phyloP scores from a whole-genome alignment of 2,797 vertebrate species.

The Cirrhinus molitorella region DNA sequence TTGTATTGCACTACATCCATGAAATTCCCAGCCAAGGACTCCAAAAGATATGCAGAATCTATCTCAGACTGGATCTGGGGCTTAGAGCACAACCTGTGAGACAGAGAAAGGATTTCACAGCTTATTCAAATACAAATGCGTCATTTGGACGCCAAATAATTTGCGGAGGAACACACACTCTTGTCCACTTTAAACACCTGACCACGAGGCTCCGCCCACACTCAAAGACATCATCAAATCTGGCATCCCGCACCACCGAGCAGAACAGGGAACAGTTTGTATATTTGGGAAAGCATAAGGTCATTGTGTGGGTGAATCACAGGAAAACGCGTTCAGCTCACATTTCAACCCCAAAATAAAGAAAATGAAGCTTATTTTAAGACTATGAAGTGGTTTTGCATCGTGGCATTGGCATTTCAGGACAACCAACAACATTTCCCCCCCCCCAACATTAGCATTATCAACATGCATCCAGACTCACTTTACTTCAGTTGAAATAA shows the following conservation, averaged over 20 bases:
- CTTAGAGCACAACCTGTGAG: slow-evolving; percentile 75
- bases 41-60: slow-evolving; percentile 79
- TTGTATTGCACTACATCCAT: slow-evolving; percentile 79
- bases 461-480: not conserved
- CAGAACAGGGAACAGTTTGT: not conserved
- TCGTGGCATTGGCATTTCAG: not conserved
- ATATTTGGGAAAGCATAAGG: not conserved
- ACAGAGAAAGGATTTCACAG: not conserved
- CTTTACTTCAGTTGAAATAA: not conserved
- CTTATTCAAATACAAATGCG: not conserved
- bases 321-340: not conserved
- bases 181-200: not conserved
- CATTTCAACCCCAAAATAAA: not conserved
- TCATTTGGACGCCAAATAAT: not conserved
- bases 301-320: not conserved
- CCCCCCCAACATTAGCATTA: too few relatives aligned
- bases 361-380: not conserved
- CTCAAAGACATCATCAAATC: slow-evolving; percentile 9
- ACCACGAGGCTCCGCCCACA: not conserved
- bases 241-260: not conserved
- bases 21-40: slow-evolving; percentile 75
- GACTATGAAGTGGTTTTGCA: not conserved
- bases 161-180: not conserved
- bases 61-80: slow-evolving; percentile 76
- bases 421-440: not conserved